Conservation (phyloP, 2,113 vertebrate species). For the Menura novaehollandiae region DNA sequence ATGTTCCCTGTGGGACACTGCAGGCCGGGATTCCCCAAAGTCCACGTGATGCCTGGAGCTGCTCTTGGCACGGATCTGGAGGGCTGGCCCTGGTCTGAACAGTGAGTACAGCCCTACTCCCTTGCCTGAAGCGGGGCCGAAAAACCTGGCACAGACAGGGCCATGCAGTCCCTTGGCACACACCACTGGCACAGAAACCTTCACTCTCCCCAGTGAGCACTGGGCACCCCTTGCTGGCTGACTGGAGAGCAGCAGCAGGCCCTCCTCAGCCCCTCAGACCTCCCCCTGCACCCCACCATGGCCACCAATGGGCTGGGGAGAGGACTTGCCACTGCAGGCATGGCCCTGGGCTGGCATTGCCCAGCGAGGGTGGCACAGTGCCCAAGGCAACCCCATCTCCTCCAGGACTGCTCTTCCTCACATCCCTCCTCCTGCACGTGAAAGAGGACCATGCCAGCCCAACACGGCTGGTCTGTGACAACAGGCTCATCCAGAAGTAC, state of each 20-base stretch:
- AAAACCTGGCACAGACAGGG: background rate
- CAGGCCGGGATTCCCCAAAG: constrained; percentile 28
- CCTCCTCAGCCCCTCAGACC: background rate
- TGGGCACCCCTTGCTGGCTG: rapidly evolving
- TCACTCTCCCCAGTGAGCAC: background rate
- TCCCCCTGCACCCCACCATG: rapidly evolving
- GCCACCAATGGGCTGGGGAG: rapidly evolving
- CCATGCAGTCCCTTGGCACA: rapidly evolving
- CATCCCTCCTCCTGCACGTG: constrained; percentile 55
- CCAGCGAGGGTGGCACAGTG: background rate
- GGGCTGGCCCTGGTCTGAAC: background rate
- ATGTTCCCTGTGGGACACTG: background rate
- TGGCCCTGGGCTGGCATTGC: background rate
- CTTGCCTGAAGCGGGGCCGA: rapidly evolving
- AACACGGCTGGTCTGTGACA: constrained; percentile 43
- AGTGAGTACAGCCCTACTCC: background rate
- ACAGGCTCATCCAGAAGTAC: constrained; percentile 62
- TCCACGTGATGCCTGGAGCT: background rate
- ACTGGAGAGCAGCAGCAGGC: background rate
- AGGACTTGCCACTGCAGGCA: background rate
- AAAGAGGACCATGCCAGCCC: constrained; percentile 7
- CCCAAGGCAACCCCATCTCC: background rate
- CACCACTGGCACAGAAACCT: rapidly evolving
- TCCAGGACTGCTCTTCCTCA: constrained; percentile 62
- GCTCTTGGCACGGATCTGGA: background rate